These are phyloP conservation scores for Mylabris sibirica DNA, from an alignment of 2,888 invertebrate species.

Conservation along the genomic window DNA sequence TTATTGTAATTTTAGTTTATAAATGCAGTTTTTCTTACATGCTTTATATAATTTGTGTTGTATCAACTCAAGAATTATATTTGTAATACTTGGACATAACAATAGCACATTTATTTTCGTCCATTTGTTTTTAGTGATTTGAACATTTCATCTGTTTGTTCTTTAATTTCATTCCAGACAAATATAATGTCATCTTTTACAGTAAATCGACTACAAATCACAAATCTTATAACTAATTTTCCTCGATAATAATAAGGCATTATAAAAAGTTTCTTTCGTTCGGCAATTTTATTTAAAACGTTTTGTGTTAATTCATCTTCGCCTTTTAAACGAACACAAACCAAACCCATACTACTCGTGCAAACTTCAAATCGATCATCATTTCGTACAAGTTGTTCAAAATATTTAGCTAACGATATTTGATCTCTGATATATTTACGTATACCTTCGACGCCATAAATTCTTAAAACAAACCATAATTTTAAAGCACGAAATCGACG, in stretches of 20 bases:
- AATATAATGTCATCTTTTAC: slow-evolving; percentile 75
- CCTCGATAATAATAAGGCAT: slow-evolving; percentile 77
- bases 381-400: slow-evolving; percentile 74
- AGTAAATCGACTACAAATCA: slow-evolving; percentile 78
- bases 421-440: slow-evolving; percentile 80
- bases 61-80: slow-evolving; percentile 28
- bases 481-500: slow-evolving; percentile 89
- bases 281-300: slow-evolving; percentile 76
- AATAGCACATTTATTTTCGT: slow-evolving; percentile 15
- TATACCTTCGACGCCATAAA: slow-evolving; percentile 83
- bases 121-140: background rate
- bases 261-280: slow-evolving; percentile 80
- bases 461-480: slow-evolving; percentile 88
- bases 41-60: slow-evolving; percentile 17
- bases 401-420: slow-evolving; percentile 77
- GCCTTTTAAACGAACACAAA: slow-evolving; percentile 88
- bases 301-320: slow-evolving; percentile 74
- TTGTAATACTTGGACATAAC: slow-evolving; percentile 35
- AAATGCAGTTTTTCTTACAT: slow-evolving; percentile 28
- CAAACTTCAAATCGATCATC: slow-evolving; percentile 83
- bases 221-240: slow-evolving; percentile 79
- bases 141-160: slow-evolving; percentile 12
- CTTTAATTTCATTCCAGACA: slow-evolving; percentile 66
- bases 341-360: slow-evolving; percentile 68
- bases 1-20: slow-evolving; percentile 22